Conservation (phyloP, 2,113 vertebrate species). For the Microcebus lehilahytsara region DNA sequence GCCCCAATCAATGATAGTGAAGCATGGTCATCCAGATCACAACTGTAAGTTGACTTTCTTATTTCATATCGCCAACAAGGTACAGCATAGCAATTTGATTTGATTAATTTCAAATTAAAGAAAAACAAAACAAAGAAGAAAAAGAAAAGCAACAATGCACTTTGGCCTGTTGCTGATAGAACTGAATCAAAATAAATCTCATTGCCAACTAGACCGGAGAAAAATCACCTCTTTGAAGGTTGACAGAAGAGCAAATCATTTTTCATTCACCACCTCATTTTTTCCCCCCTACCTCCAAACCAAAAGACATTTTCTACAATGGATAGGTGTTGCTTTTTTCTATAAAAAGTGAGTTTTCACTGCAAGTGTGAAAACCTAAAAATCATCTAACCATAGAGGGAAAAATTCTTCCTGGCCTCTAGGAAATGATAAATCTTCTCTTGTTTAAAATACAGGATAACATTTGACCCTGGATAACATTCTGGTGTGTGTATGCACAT, state of each 20-base stretch:
- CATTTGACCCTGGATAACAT: slow-evolving; percentile 23
- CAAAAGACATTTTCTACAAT: slow-evolving; percentile 15
- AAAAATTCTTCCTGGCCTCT: background rate
- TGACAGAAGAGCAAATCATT: slow-evolving; percentile 59
- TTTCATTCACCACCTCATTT: slow-evolving; percentile 33
- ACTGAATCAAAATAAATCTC: slow-evolving; percentile 38
- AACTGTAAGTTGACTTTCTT: background rate
- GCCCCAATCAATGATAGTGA: background rate
- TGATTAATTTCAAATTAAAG: slow-evolving; percentile 68
- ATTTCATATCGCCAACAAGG: slow-evolving; percentile 16
- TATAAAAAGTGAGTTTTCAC: slow-evolving; percentile 30
- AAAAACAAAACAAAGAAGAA: background rate
- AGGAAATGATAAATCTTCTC: background rate
- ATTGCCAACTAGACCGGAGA: background rate
- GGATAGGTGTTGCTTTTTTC: background rate
- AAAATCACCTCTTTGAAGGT: slow-evolving; percentile 55
- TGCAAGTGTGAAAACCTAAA: slow-evolving; percentile 45
- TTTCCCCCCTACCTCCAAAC: background rate
- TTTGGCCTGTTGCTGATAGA: background rate
- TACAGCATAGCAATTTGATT: background rate
- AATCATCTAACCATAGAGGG: slow-evolving; percentile 7
- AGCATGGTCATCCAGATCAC: background rate
- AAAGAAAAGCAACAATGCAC: background rate
- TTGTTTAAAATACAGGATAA: slow-evolving; percentile 22
- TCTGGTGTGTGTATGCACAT: background rate